phyloP scores from a whole-genome alignment of 1,140 invertebrate species.

The Trichonephila clavata region DNA sequence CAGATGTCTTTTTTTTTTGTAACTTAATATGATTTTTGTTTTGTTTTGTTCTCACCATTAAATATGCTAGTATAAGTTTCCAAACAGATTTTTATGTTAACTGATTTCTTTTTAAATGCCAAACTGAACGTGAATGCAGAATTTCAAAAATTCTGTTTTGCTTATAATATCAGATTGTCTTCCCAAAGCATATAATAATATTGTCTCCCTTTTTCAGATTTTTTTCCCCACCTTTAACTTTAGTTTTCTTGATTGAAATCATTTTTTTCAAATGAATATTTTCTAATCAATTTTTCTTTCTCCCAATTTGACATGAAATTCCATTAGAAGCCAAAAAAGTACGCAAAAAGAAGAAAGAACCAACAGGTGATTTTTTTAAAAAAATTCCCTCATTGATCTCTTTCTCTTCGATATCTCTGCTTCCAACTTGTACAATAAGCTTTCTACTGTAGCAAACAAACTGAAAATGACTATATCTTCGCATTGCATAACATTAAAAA shows the following conservation, averaged over 20 bases:
- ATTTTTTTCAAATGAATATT: conserved; percentile 31
- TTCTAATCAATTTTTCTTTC: conserved; percentile 55
- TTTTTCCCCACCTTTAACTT: not conserved
- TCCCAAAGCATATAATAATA: too few relatives aligned
- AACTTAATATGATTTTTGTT: too few relatives aligned
- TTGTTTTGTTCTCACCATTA: too few relatives aligned
- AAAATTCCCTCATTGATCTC: conserved; percentile 32
- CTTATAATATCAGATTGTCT: too few relatives aligned
- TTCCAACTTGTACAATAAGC: not conserved
- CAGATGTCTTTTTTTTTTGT: too few relatives aligned
- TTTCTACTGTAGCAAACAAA: not conserved
- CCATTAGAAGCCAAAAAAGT: conserved; percentile 77
- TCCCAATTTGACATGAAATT: conserved; percentile 21
- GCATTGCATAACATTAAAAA: not conserved
- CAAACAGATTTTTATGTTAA: too few relatives aligned
- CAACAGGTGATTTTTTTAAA: conserved; percentile 67
- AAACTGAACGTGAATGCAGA: too few relatives aligned
- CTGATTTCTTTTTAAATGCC: too few relatives aligned
- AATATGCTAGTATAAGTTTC: too few relatives aligned
- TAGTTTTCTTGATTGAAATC: conserved; percentile 12
- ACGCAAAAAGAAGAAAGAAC: conserved; percentile 77
- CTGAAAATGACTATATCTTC: not conserved
- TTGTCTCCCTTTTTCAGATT: not conserved
- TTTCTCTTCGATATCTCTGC: not conserved
- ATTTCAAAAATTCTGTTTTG: too few relatives aligned